These are phyloP conservation scores for Apoderus coryli DNA, from an alignment of 2,888 invertebrate genomes.

Conservation along the genomic window DNA sequence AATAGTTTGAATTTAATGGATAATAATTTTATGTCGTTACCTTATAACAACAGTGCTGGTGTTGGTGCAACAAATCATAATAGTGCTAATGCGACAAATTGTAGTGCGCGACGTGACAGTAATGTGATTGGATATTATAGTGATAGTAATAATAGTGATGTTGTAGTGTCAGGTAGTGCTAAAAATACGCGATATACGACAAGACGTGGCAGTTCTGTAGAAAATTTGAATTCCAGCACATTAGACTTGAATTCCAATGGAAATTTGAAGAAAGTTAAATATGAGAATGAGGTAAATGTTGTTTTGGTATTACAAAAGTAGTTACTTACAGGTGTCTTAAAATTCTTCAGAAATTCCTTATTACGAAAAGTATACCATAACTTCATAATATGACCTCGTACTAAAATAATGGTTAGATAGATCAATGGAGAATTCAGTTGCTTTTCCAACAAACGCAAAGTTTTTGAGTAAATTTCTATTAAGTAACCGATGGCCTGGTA, in stretches of 20 bases:
- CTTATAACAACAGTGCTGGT: conserved; percentile 5
- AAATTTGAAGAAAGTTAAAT: conserved; percentile 29
- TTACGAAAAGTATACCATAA: too few species aligned
- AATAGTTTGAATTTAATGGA: conserved; percentile 25
- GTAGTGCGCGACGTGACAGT: conserved; percentile 5
- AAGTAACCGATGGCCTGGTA: too few species aligned
- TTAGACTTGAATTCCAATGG: conserved; percentile 25
- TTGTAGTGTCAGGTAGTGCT: background rate
- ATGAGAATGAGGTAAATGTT: conserved; percentile 31
- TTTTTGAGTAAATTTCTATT: too few species aligned
- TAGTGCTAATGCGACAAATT: conserved; percentile 6
- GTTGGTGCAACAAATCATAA: conserved; percentile 11
- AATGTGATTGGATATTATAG: conserved; percentile 7
- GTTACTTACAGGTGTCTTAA: too few species aligned
- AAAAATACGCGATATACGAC: conserved; percentile 14
- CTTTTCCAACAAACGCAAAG: too few species aligned
- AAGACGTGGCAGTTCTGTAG: conserved; percentile 28
- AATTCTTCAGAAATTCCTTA: too few species aligned
- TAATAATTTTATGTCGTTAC: conserved; percentile 11
- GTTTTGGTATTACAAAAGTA: too few species aligned
- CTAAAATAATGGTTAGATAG: too few species aligned
- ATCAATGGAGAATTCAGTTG: too few species aligned
- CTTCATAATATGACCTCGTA: too few species aligned
- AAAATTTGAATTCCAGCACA: conserved; percentile 26
- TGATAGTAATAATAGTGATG: conserved; percentile 12